Conservation (phyloP, 2,113 vertebrate species). For the Nyctereutes procyonoides region DNA sequence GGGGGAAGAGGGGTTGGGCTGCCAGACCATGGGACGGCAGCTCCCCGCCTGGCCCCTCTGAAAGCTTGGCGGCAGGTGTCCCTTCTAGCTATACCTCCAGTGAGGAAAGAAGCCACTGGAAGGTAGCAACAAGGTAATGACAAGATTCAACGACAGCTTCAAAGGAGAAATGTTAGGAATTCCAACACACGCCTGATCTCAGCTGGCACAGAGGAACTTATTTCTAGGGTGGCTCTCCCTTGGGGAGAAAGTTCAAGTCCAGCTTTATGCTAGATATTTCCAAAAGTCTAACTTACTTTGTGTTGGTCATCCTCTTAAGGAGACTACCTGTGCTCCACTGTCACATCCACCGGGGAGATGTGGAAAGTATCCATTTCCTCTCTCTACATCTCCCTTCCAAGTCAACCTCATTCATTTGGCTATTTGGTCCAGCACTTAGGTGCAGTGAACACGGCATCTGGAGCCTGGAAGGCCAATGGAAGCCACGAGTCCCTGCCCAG, state of each 20-base stretch:
- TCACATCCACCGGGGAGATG: neutral
- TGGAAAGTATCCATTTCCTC: neutral
- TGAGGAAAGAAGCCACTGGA: neutral
- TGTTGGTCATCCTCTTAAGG: neutral
- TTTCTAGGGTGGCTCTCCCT: constrained; percentile 26
- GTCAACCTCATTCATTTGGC: neutral
- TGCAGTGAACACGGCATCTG: neutral
- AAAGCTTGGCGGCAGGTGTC: neutral
- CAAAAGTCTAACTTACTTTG: neutral
- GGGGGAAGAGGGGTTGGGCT: neutral
- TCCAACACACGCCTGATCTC: neutral
- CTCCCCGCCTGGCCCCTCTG: neutral
- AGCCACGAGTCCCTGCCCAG: neutral
- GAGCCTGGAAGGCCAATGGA: neutral
- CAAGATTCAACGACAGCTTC: neutral
- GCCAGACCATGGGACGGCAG: neutral
- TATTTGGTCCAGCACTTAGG: neutral
- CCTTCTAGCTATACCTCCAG: neutral
- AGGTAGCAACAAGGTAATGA: neutral
- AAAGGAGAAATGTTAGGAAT: neutral
- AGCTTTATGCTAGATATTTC: constrained; percentile 32
- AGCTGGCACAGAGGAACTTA: neutral
- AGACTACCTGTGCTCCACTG: neutral
- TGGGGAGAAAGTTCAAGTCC: constrained; percentile 34
- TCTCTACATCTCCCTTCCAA: neutral